Percentiles rank a stretch among this genome's conserved stretches.
Evolutionary conservation across 2,888 invertebrate species (phyloP).

Genomic region (Parasteatoda lunata): DNA sequence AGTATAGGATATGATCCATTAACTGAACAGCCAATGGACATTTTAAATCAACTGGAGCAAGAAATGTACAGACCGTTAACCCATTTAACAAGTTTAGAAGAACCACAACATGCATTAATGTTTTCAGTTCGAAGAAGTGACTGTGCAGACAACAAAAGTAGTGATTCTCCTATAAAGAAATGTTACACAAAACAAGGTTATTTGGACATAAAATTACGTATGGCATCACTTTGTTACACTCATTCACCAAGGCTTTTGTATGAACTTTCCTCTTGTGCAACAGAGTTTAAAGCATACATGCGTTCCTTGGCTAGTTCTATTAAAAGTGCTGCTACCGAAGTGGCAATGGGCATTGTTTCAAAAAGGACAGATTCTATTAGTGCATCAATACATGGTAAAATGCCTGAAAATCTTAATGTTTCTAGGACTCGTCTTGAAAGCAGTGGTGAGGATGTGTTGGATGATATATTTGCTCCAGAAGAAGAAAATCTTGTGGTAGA

Average conservation of each 20-base stretch:
- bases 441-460: slow-evolving; percentile 68
- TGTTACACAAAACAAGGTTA: slow-evolving; percentile 25
- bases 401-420: slow-evolving; percentile 7
- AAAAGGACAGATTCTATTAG: slow-evolving; percentile 61
- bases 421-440: slow-evolving; percentile 71
- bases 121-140: slow-evolving; percentile 74
- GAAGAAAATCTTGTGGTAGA: slow-evolving; percentile 43
- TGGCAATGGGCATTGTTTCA: slow-evolving; percentile 86
- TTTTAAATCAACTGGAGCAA: slow-evolving; percentile 72
- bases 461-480: slow-evolving; percentile 28
- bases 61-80: slow-evolving; percentile 74
- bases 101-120: slow-evolving; percentile 77
- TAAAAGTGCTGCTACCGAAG: slow-evolving; percentile 92
- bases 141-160: not conserved
- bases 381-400: slow-evolving; percentile 51
- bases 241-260: slow-evolving; percentile 90
- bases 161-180: not conserved
- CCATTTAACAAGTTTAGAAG: slow-evolving; percentile 72
- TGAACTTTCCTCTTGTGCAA: slow-evolving; percentile 90
- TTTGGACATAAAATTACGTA: slow-evolving; percentile 77
- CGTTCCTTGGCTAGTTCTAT: slow-evolving; percentile 89
- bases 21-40: slow-evolving; percentile 72
- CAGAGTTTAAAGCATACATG: slow-evolving; percentile 91
- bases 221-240: slow-evolving; percentile 94
- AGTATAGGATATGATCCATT: slow-evolving; percentile 86